Percentiles rank a stretch among this genome's conserved stretches.
Conservation (phyloP, 2,113 vertebrate species). For the Acinonyx jubatus region DNA sequence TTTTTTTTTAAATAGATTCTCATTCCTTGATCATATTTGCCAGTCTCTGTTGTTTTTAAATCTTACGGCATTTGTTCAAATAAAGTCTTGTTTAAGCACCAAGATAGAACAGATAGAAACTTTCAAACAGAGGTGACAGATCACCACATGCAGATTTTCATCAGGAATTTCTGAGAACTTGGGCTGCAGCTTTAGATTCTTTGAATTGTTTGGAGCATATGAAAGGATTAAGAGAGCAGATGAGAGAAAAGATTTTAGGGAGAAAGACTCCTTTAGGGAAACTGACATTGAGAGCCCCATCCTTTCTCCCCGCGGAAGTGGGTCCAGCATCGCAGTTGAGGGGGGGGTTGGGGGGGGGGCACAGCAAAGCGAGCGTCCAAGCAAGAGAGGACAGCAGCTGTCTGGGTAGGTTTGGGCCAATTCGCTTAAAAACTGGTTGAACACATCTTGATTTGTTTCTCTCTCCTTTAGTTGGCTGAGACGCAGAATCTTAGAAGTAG, state of each 20-base stretch:
- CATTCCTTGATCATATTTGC: not conserved
- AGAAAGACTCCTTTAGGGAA: not conserved
- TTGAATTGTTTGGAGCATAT: not conserved
- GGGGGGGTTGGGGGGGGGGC: too few species aligned
- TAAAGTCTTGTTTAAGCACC: conserved; percentile 6
- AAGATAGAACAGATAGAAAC: not conserved
- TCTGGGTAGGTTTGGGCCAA: not conserved
- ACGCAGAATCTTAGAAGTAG: not conserved
- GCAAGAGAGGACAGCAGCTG: not conserved
- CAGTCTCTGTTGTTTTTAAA: not conserved
- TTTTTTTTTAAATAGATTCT: not conserved
- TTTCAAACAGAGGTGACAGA: conserved; percentile 32
- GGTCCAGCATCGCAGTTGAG: too few species aligned
- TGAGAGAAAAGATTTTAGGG: not conserved
- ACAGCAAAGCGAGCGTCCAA: not conserved
- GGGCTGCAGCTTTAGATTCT: not conserved
- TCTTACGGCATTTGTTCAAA: conserved; percentile 23
- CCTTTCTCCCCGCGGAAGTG: not conserved
- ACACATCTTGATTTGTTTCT: not conserved
- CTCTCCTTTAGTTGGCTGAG: not conserved
- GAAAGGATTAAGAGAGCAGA: not conserved
- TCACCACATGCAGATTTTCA: not conserved
- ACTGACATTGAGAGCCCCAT: accelerated
- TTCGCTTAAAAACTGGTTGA: not conserved
- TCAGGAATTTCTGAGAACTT: conserved; percentile 18